These are phyloP conservation scores for Eupelmus urozonus DNA, from an alignment of 2,888 invertebrate species.

Conservation along the genomic window DNA sequence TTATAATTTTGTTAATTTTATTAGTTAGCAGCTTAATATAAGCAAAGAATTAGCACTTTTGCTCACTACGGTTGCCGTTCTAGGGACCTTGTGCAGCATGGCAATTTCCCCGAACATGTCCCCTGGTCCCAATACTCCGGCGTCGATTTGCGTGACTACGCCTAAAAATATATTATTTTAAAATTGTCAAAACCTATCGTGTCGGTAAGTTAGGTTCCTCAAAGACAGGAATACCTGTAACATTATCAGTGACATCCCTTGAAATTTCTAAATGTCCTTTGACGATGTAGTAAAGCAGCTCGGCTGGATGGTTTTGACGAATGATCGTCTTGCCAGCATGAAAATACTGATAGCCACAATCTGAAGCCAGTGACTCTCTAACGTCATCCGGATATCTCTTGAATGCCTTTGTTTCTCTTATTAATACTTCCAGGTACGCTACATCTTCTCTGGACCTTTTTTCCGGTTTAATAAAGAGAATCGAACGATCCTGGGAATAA, in stretches of 20 bases:
- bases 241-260: slow-evolving; percentile 79
- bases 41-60: slow-evolving; percentile 64
- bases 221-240: slow-evolving; percentile 66
- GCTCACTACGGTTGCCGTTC: slow-evolving; percentile 82
- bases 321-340: slow-evolving; percentile 81
- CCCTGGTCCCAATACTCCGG: slow-evolving; percentile 80
- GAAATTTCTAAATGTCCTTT: slow-evolving; percentile 81
- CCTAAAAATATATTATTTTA: slow-evolving; percentile 60
- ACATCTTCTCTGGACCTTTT: slow-evolving; percentile 63
- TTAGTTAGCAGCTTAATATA: neutral
- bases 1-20: neutral
- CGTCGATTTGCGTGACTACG: slow-evolving; percentile 70
- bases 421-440: slow-evolving; percentile 64
- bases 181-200: neutral
- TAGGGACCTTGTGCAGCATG: slow-evolving; percentile 80
- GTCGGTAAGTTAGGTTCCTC: too few relatives aligned
- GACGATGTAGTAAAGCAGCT: slow-evolving; percentile 83
- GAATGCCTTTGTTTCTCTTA: slow-evolving; percentile 67
- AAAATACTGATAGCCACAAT: slow-evolving; percentile 82
- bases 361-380: slow-evolving; percentile 81
- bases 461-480: slow-evolving; percentile 63
- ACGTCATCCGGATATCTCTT: slow-evolving; percentile 78
- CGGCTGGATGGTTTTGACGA: slow-evolving; percentile 81
- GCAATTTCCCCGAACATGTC: slow-evolving; percentile 85
- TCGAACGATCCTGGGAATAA: slow-evolving; percentile 68